Evolutionary conservation across 2,113 vertebrate species (phyloP), one percentile per base, ranked within the genome.

Genomic region (Indri indri): DNA sequence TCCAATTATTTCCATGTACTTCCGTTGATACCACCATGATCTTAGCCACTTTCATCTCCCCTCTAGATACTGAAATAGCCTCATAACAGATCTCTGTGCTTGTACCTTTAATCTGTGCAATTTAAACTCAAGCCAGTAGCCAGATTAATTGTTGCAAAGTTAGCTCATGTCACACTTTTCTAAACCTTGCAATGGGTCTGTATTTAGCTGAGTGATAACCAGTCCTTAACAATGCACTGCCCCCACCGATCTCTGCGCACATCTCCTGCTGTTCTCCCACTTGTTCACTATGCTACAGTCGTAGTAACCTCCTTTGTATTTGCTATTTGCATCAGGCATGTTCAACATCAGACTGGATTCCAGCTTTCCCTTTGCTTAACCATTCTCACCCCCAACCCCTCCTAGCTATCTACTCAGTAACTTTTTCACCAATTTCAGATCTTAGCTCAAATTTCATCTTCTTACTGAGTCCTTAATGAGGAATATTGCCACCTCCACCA

Each of bases 311-410:
- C 14, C 20, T 25, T 50, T 16, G 42, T 23, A 12, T 63, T 76
- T 45, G 12, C 45, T 52, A 32, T 68, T 40, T 34, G 50, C 3
- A 34, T 1, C 59, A 90, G 63, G n/a, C 17, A 30, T 3, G 22
- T 8, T 77, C 23, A 27, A 42, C 1, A 52, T 10, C 17, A 66
- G 8, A 27, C 5, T 45, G 34, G 17, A 18, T 87, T 66, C 30
- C 13, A 45, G 1, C 2, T 65, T 45, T 20, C 20, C 12, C 18
- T 82, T 30, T 11, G 10, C 4, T 50, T 18, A 13, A 76, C 27
- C 17, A 20, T 14, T 52, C 13, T 25, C 0, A 16, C 22, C 2
- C 2, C 40, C 6, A 61, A 8, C n/a, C 16, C 22, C 12, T 37
- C 50, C 52, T 20, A 47, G 23, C 16, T 50, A 54, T 5, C 73